Conservation (phyloP, 1,140 invertebrate species). For the Coelopa frigida region DNA sequence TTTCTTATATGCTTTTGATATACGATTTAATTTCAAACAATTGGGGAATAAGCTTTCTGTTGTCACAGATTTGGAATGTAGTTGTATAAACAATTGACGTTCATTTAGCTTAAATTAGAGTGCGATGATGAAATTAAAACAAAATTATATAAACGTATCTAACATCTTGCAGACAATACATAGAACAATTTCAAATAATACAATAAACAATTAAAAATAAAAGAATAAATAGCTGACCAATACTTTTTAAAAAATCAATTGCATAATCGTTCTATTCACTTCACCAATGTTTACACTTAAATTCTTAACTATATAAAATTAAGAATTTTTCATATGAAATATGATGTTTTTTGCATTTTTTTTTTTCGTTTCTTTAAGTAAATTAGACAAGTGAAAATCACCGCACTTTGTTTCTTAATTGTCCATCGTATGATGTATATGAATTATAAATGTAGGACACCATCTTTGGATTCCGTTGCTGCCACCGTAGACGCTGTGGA, state of each 20-base stretch:
- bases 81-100: too few relatives aligned
- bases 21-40: too few relatives aligned
- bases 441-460: slow-evolving; percentile 36
- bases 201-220: slow-evolving; percentile 16
- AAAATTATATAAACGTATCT: too few relatives aligned
- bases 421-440: neutral
- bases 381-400: neutral
- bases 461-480: slow-evolving; percentile 33
- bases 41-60: too few relatives aligned
- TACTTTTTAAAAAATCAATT: slow-evolving; percentile 24
- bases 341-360: neutral
- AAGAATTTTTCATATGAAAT: neutral
- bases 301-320: slow-evolving; percentile 10
- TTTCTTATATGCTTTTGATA: too few relatives aligned
- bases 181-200: too few relatives aligned
- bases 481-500: slow-evolving; percentile 35
- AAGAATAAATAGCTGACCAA: too few relatives aligned
- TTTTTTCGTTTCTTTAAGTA: slow-evolving; percentile 7
- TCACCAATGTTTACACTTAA: slow-evolving; percentile 21
- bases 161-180: too few relatives aligned
- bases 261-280: slow-evolving; percentile 26
- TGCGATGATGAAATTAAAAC: too few relatives aligned
- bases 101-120: too few relatives aligned
- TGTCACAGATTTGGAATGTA: too few relatives aligned
- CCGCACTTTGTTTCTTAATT: neutral